Percentiles rank a stretch among this genome's conserved stretches.
These are phyloP conservation scores for Muscidifurax raptorellus DNA, from an alignment of 1,140 invertebrate species.

Conservation along the genomic window DNA sequence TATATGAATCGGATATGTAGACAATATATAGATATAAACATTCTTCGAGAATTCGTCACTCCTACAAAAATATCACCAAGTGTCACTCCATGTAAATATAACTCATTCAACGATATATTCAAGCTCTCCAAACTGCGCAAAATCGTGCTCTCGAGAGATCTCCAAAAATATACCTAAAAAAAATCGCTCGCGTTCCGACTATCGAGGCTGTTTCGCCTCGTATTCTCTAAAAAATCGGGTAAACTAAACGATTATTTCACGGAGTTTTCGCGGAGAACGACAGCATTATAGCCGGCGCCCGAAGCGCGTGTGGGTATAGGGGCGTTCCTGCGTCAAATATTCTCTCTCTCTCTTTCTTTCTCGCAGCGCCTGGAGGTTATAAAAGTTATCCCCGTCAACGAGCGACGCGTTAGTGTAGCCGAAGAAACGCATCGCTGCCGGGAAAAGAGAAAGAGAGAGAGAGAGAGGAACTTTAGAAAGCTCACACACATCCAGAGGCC, in stretches of 20 bases:
- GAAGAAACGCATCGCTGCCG: neutral
- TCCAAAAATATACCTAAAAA: too few relatives aligned
- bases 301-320: constrained; percentile 55
- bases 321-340: constrained; percentile 51
- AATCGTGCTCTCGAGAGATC: too few relatives aligned
- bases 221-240: neutral
- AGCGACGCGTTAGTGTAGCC: constrained; percentile 59
- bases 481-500: neutral
- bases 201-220: too few relatives aligned
- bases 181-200: too few relatives aligned
- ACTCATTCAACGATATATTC: neutral
- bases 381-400: constrained; percentile 65
- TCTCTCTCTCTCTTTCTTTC: constrained; percentile 4
- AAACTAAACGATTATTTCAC: neutral
- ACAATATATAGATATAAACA: neutral
- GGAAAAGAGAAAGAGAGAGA: neutral
- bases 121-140: too few relatives aligned
- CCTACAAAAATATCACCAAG: constrained; percentile 30
- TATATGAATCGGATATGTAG: too few relatives aligned
- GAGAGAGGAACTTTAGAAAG: neutral
- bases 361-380: constrained; percentile 61
- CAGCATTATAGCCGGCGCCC: constrained; percentile 57
- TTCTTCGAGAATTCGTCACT: neutral
- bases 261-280: constrained; percentile 1
- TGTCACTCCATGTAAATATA: constrained; percentile 17